Evolutionary conservation across 2,797 vertebrate species (phyloP).

Genomic region (Micromesistius poutassou): DNA sequence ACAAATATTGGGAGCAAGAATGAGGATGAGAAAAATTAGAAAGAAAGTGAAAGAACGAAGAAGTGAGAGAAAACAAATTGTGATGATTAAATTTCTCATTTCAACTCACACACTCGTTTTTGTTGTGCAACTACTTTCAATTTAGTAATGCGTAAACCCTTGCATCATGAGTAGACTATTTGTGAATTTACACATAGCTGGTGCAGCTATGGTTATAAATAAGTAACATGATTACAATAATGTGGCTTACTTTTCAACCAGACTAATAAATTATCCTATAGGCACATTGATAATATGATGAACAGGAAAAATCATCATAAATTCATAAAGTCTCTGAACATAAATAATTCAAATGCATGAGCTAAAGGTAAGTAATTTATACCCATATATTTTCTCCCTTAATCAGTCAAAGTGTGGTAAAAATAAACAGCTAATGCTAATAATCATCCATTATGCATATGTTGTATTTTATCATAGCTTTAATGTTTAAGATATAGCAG

Average conservation of each 20-base stretch:
- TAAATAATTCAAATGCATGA: slow-evolving; percentile 28
- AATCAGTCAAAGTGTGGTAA: slow-evolving; percentile 2
- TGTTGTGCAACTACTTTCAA: not conserved
- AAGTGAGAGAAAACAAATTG: too few species aligned
- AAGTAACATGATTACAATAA: not conserved
- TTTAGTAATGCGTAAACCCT: not conserved
- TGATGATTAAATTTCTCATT: too few species aligned
- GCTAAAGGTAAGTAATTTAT: slow-evolving; percentile 18
- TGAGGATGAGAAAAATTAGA: too few species aligned
- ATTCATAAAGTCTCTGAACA: slow-evolving; percentile 20
- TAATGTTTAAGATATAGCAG: not conserved
- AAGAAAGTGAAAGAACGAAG: too few species aligned
- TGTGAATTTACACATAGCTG: not conserved
- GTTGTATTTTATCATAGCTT: not conserved
- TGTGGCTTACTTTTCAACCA: not conserved
- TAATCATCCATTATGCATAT: not conserved
- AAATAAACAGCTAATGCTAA: not conserved
- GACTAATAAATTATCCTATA: slow-evolving; percentile 8
- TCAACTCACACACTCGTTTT: too few species aligned
- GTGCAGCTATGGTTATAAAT: not conserved
- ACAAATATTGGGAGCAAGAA: not conserved
- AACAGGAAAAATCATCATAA: slow-evolving; percentile 21
- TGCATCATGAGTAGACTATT: not conserved
- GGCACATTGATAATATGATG: slow-evolving; percentile 25
- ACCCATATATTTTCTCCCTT: slow-evolving; percentile 2